A percentile compares a stretch with the other conserved stretches of the same genome.
phyloP scores from a whole-genome alignment of 2,888 invertebrate species.

The Oxyscelio sp. region DNA sequence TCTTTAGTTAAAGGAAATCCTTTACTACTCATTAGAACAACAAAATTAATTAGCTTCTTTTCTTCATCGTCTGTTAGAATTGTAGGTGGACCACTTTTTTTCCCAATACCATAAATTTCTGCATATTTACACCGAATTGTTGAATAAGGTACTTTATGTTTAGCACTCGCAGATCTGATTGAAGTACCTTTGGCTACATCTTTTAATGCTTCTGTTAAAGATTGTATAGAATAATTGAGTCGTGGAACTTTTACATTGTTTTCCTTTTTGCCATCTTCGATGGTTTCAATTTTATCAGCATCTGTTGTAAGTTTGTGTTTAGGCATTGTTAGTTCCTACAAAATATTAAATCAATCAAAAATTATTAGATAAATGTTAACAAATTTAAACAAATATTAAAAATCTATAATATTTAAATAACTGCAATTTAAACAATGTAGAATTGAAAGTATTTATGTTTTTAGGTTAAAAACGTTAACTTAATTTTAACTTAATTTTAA shows the following conservation, averaged over 20 bases:
- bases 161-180: conserved; percentile 5
- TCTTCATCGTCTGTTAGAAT: conserved; percentile 23
- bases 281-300: too few relatives aligned
- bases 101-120: conserved; percentile 24
- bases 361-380: too few relatives aligned
- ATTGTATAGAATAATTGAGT: not conserved
- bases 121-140: conserved; percentile 20
- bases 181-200: conserved; percentile 4
- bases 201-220: not conserved
- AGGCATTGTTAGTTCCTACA: not conserved
- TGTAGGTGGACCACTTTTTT: conserved; percentile 29
- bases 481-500: too few relatives aligned
- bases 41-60: conserved; percentile 4
- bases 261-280: not conserved
- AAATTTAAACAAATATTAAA: too few relatives aligned
- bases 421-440: too few relatives aligned
- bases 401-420: too few relatives aligned
- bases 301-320: too few relatives aligned
- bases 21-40: not conserved
- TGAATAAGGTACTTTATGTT: conserved; percentile 13
- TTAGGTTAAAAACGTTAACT: too few relatives aligned
- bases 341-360: not conserved
- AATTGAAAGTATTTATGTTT: too few relatives aligned
- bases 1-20: conserved; percentile 30
- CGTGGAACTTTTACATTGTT: not conserved